These are phyloP conservation scores for Apomyelois bistriatella DNA, from an alignment of 2,888 invertebrate genomes.

Conservation along the genomic window DNA sequence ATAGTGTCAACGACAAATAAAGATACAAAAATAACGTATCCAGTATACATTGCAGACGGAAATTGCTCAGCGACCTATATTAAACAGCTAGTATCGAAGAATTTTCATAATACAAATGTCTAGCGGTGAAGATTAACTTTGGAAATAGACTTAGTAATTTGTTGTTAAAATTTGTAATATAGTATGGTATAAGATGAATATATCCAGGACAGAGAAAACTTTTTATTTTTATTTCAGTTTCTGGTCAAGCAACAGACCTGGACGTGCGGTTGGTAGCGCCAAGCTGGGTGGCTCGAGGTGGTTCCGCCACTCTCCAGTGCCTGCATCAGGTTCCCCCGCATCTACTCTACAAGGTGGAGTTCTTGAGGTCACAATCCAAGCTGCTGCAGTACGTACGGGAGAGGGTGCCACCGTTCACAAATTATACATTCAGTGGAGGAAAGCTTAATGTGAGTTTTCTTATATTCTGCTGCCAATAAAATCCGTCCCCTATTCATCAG, in stretches of 20 bases:
- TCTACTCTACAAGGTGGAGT: conserved; percentile 87
- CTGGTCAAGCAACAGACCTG: conserved; percentile 74
- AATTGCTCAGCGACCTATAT: not conserved
- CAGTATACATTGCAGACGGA: not conserved
- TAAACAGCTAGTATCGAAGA: not conserved
- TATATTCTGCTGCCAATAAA: no score
- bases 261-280: conserved; percentile 83
- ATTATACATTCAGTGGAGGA: conserved; percentile 83
- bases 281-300: conserved; percentile 87
- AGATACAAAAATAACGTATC: not conserved
- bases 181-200: no score
- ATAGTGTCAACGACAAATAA: no score
- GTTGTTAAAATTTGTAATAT: no score
- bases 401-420: conserved; percentile 85
- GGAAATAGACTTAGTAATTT: no score
- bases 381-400: conserved; percentile 90
- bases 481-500: no score
- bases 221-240: conserved; percentile 38
- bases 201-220: no score
- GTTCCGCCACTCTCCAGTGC: conserved; percentile 85
- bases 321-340: conserved; percentile 87
- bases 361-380: conserved; percentile 79
- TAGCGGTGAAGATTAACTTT: not conserved
- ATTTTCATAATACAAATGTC: not conserved
- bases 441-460: conserved; percentile 86